Percentiles rank a stretch among this genome's conserved stretches.
phyloP scores from a whole-genome alignment of 2,888 invertebrate species.

The Cephus rjabovi region DNA sequence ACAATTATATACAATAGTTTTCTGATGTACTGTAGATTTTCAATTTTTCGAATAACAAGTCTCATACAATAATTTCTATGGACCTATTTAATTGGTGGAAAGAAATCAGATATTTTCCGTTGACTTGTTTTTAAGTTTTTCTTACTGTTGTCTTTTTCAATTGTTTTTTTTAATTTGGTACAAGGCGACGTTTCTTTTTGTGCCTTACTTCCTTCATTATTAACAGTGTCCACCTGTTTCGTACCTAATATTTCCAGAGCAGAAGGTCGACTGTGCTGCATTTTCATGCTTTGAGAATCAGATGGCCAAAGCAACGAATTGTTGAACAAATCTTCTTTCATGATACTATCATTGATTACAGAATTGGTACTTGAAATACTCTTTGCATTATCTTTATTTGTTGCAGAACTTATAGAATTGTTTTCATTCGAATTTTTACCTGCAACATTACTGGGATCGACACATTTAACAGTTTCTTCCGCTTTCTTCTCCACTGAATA shows the following conservation, averaged over 20 bases:
- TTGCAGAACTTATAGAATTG: neutral
- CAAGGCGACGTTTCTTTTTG: neutral
- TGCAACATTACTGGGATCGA: neutral
- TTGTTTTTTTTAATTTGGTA: neutral
- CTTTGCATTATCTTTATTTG: neutral
- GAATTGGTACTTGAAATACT: neutral
- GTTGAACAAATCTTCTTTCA: neutral
- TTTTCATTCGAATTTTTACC: neutral
- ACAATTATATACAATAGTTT: slow-evolving; percentile 3
- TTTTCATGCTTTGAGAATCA: neutral
- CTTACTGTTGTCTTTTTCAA: neutral
- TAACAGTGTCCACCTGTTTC: neutral
- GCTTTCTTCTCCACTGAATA: neutral
- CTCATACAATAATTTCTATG: neutral
- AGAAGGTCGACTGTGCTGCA: neutral
- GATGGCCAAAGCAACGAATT: neutral
- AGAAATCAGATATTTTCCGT: slow-evolving; percentile 41
- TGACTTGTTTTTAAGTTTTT: slow-evolving; percentile 25
- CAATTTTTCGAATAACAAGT: neutral
- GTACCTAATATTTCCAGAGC: neutral
- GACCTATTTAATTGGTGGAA: slow-evolving; percentile 26
- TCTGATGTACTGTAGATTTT: neutral
- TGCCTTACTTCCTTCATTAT: neutral
- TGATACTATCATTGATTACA: neutral
- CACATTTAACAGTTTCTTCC: neutral